Percentiles rank a stretch among this genome's conserved stretches.
Conservation (phyloP, 1,140 invertebrate species). For the Tetraneura akinire region DNA sequence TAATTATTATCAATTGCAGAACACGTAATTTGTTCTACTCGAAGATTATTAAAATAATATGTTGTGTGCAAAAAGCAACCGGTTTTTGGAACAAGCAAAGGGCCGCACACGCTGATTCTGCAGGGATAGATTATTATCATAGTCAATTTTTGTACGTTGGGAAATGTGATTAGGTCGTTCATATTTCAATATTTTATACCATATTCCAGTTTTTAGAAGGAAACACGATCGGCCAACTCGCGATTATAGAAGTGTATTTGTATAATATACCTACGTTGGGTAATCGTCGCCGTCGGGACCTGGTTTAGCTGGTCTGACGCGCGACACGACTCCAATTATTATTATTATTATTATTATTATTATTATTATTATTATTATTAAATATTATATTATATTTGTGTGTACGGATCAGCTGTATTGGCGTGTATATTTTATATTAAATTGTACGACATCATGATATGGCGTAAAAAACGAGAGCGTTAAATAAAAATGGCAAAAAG, state of each 20-base stretch:
- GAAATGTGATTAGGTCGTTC: constrained; percentile 17
- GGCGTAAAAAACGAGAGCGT: constrained; percentile 40
- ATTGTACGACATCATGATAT: neutral
- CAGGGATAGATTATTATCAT: constrained; percentile 1
- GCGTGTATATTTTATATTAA: too few species aligned
- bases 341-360: too few species aligned
- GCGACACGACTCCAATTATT: constrained; percentile 6
- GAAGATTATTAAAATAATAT: too few species aligned
- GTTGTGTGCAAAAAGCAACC: neutral
- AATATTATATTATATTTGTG: neutral
- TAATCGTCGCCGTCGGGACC: constrained; percentile 27
- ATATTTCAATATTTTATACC: too few species aligned
- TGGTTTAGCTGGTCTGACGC: constrained; percentile 3
- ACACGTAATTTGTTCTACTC: too few species aligned
- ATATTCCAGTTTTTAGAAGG: constrained; percentile 15
- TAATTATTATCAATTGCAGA: too few species aligned
- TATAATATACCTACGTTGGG: constrained; percentile 7
- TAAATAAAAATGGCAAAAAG: constrained; percentile 20
- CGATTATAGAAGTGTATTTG: neutral
- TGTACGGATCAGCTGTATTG: constrained; percentile 3
- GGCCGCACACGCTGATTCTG: neutral
- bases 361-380: too few species aligned
- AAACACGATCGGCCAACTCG: constrained; percentile 15
- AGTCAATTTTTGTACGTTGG: neutral
- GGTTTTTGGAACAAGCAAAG: neutral